Evolutionary conservation across 1,140 invertebrate genomes (phyloP).

Genomic region (Scaptodrosophila lebanonensis): DNA sequence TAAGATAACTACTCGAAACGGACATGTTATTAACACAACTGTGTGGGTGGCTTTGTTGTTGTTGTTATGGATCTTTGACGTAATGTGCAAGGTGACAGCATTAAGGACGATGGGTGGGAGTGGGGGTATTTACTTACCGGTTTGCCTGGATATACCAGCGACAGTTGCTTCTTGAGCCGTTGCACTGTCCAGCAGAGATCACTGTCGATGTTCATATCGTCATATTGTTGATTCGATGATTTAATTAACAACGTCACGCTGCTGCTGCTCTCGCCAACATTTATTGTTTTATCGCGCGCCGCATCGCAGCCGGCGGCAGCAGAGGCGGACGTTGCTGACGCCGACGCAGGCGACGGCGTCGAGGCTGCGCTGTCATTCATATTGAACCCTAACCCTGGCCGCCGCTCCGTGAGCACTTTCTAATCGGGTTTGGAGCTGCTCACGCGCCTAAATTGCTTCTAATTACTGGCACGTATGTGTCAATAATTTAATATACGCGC

Average conservation of each 20-base stretch:
- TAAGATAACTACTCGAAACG: conserved; percentile 15
- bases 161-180: conserved; percentile 89
- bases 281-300: conserved; percentile 38
- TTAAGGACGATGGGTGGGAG: neutral
- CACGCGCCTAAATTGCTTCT: conserved; percentile 13
- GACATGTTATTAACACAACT: conserved; percentile 12
- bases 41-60: too few relatives aligned
- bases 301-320: conserved; percentile 61
- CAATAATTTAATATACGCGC: too few relatives aligned
- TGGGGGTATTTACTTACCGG: conserved; percentile 83
- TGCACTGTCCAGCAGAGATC: conserved; percentile 90
- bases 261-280: conserved; percentile 12
- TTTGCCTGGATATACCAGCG: conserved; percentile 91
- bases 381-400: conserved; percentile 17
- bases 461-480: conserved; percentile 29
- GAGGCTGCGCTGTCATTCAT: conserved; percentile 57
- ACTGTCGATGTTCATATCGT: conserved; percentile 90
- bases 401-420: conserved; percentile 28
- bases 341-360: conserved; percentile 45
- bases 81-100: too few relatives aligned
- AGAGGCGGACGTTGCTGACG: conserved; percentile 36
- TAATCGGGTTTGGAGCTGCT: too few relatives aligned
- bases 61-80: too few relatives aligned
- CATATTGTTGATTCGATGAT: conserved; percentile 92
- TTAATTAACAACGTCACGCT: conserved; percentile 84